Percentiles rank a stretch among this genome's conserved stretches.
Evolutionary conservation across 2,113 vertebrate genomes (phyloP).

Genomic region (Poicephalus meyeri): DNA sequence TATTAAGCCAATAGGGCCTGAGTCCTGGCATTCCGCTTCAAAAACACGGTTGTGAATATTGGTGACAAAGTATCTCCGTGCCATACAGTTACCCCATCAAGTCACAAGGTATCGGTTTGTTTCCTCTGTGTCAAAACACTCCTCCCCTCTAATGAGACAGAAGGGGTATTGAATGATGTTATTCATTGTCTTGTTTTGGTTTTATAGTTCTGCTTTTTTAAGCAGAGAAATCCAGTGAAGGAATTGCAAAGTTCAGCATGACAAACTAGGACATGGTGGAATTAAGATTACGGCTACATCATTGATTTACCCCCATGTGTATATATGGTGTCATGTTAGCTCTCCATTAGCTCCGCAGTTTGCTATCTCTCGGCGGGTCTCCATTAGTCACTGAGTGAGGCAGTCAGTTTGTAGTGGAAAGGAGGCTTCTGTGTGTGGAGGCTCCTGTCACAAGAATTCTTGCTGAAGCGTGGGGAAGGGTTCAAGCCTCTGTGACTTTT

Average conservation of each 20-base stretch:
- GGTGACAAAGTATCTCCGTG: neutral
- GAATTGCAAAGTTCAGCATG: neutral
- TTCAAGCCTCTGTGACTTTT: fast-evolving
- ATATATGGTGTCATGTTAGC: neutral
- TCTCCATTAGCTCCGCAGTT: neutral
- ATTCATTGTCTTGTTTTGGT: neutral
- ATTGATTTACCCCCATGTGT: neutral
- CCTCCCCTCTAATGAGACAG: neutral
- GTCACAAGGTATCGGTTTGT: neutral
- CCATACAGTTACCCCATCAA: neutral
- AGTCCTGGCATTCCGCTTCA: neutral
- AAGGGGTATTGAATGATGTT: neutral
- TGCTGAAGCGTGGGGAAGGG: neutral
- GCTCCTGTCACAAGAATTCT: too few relatives aligned
- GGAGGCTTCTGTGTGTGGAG: neutral
- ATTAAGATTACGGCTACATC: neutral
- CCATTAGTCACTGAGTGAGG: neutral
- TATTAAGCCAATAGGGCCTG: neutral
- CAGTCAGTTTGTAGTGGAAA: too few relatives aligned
- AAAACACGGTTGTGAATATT: neutral
- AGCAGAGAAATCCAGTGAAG: neutral
- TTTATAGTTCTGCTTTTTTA: neutral
- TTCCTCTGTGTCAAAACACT: fast-evolving
- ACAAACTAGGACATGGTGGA: neutral
- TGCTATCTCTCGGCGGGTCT: neutral